Conservation (phyloP, 2,113 vertebrate species). For the Proterorhinus semilunaris region DNA sequence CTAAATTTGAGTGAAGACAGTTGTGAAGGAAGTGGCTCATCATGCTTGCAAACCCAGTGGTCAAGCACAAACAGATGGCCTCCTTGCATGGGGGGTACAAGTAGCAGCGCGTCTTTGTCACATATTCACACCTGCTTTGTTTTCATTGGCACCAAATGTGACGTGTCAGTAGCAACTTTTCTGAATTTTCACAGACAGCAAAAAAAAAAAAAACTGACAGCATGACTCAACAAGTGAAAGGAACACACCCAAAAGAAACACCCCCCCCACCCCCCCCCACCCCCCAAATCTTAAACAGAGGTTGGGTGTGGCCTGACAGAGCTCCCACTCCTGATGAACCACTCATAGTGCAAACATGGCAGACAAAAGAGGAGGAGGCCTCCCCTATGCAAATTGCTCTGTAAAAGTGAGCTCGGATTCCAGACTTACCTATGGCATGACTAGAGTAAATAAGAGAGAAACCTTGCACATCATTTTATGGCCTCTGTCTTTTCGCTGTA, state of each 20-base stretch:
- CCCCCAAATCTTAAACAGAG: constrained; percentile 32
- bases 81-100: constrained; percentile 7
- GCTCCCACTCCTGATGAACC: constrained; percentile 45
- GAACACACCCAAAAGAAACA: constrained; percentile 49
- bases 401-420: constrained; percentile 47
- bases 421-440: constrained; percentile 45
- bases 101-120: constrained; percentile 15
- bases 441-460: constrained; percentile 28
- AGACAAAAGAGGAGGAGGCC: constrained; percentile 54
- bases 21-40: not conserved
- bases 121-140: constrained; percentile 8
- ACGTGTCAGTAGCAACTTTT: constrained; percentile 13
- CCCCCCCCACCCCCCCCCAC: not conserved
- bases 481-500: constrained; percentile 11
- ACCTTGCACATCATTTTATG: not conserved
- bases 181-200: not conserved
- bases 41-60: constrained; percentile 17
- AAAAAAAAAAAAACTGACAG: constrained; percentile 21
- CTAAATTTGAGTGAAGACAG: too few species aligned
- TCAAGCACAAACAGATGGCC: constrained; percentile 22
- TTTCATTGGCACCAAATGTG: not conserved
- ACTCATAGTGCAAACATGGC: constrained; percentile 61
- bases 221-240: constrained; percentile 64
- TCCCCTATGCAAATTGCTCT: constrained; percentile 43
- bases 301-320: constrained; percentile 56